A percentile compares a stretch with the other conserved stretches of the same genome.
Conservation (phyloP, 2,113 vertebrate genomes). For the Cyanoramphus novaezelandiae region DNA sequence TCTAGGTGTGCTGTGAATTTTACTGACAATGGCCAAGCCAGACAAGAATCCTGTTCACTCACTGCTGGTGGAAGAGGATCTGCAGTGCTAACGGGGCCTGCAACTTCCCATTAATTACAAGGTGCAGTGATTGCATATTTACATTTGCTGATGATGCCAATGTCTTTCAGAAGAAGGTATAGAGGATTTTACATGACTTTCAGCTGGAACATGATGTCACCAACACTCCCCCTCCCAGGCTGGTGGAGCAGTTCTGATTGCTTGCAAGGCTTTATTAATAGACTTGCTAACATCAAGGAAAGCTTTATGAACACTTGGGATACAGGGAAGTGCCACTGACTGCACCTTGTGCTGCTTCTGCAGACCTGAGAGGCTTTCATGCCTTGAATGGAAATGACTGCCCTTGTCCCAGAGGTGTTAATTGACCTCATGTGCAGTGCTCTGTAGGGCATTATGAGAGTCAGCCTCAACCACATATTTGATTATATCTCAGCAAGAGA, state of each 20-base stretch:
- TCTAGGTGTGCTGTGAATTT: not conserved
- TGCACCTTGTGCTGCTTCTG: conserved; percentile 21
- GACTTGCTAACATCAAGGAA: conserved; percentile 57
- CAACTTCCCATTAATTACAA: not conserved
- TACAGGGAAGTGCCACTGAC: not conserved
- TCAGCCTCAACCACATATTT: fast-evolving
- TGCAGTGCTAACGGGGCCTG: not conserved
- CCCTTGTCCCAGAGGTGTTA: not conserved
- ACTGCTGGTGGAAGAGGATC: not conserved
- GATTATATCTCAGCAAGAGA: not conserved
- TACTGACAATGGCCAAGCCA: not conserved
- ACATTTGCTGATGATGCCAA: not conserved
- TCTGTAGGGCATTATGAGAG: not conserved
- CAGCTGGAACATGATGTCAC: conserved; percentile 50
- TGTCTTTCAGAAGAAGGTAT: conserved; percentile 26
- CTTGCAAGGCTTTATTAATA: conserved; percentile 48
- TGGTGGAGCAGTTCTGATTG: conserved; percentile 47
- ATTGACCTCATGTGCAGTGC: fast-evolving
- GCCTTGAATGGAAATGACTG: not conserved
- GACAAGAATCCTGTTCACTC: not conserved
- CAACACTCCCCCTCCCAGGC: conserved; percentile 10
- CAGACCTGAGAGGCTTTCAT: not conserved
- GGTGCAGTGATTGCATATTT: conserved; percentile 43
- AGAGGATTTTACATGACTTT: conserved; percentile 53
- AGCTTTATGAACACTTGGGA: conserved; percentile 33